These are phyloP conservation scores for Erynnis tages DNA, from an alignment of 2,888 invertebrate species.

Conservation along the genomic window DNA sequence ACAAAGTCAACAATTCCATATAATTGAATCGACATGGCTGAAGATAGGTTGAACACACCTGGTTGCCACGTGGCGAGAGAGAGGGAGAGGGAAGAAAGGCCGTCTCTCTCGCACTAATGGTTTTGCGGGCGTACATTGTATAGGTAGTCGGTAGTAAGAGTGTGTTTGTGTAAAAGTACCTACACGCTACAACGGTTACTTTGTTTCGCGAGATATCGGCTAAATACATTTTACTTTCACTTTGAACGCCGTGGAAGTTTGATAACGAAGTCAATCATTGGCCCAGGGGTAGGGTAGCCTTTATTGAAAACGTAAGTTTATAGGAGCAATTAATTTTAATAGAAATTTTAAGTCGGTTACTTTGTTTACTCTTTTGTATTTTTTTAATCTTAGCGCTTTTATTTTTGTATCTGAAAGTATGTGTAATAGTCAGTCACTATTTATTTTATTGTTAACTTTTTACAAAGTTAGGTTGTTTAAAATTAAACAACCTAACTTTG, in stretches of 20 bases:
- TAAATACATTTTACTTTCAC: conserved; percentile 55
- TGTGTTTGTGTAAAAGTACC: conserved; percentile 47
- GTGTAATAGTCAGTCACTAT: too few species aligned
- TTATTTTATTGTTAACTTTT: too few species aligned
- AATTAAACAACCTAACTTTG: too few species aligned
- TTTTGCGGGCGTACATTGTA: conserved; percentile 26
- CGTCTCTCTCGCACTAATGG: conserved; percentile 47
- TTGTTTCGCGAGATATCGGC: conserved; percentile 49
- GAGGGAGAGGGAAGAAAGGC: conserved; percentile 25
- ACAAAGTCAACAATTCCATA: conserved; percentile 62
- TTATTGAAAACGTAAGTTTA: neutral
- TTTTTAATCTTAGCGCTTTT: neutral
- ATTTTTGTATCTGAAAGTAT: too few species aligned
- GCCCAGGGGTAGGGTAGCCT: neutral
- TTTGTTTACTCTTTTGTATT: neutral
- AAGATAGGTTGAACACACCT: conserved; percentile 48
- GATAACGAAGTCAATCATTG: conserved; percentile 62
- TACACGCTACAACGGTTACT: conserved; percentile 52
- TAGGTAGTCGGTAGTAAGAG: conserved; percentile 37
- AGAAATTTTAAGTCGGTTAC: too few species aligned
- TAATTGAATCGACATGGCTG: conserved; percentile 65
- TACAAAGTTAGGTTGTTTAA: too few species aligned
- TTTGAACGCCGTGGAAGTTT: conserved; percentile 48
- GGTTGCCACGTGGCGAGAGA: conserved; percentile 47
- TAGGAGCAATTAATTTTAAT: too few species aligned